These are phyloP conservation scores for Notodonta dromedarius DNA, from an alignment of 2,888 invertebrate species.

Conservation along the genomic window DNA sequence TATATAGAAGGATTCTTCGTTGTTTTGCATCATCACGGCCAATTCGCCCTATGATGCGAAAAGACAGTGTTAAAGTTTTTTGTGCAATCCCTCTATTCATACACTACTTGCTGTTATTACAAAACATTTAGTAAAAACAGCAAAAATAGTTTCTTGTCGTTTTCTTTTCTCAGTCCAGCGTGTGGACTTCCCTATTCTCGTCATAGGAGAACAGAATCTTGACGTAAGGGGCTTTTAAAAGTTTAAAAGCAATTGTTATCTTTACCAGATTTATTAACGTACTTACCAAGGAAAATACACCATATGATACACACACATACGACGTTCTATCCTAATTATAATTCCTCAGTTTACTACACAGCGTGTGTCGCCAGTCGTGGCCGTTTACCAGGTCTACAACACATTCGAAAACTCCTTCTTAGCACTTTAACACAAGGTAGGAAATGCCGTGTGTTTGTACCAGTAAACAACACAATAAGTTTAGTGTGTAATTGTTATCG, in stretches of 20 bases:
- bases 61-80: too few species aligned
- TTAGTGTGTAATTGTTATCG: conserved; percentile 74
- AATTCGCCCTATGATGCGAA: too few species aligned
- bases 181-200: too few species aligned
- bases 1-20: too few species aligned
- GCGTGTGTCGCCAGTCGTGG: conserved; percentile 25
- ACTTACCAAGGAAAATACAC: background rate
- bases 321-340: conserved; percentile 41
- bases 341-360: conserved; percentile 38
- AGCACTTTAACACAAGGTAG: conserved; percentile 21
- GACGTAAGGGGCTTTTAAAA: too few species aligned
- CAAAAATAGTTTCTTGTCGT: too few species aligned
- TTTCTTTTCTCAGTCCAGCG: too few species aligned
- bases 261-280: background rate
- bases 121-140: too few species aligned
- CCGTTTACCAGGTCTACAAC: conserved; percentile 14
- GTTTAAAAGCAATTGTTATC: background rate
- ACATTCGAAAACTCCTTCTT: conserved; percentile 10
- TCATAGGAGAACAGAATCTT: too few species aligned
- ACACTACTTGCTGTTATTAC: too few species aligned
- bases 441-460: conserved; percentile 16
- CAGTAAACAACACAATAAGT: conserved; percentile 59
- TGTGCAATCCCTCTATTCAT: too few species aligned
- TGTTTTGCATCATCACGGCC: too few species aligned
- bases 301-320: conserved; percentile 14